Base-by-base conservation (phyloP, 92 coral and sea anemone species). In the Phenganax marumi region DNA sequence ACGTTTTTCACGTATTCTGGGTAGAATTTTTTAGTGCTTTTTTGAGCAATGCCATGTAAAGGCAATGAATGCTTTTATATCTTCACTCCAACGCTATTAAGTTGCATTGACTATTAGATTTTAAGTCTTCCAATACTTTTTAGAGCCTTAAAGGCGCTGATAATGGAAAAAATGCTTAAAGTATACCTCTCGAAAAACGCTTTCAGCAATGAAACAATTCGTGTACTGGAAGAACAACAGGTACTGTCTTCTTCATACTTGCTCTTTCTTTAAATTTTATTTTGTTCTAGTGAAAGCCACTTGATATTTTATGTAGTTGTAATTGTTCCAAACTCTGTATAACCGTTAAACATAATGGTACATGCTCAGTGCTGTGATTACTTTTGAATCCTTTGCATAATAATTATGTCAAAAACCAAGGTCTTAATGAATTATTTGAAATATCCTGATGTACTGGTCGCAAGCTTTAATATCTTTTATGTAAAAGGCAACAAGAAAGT, bases 141-240 rank as follows among this genome's bases (percentile, higher is more conserved):
- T 58, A 58, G 21, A 58, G 18, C 17, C 65, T 58, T 58, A 58
- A 58, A 58, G 1, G 21, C 22, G 22, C 65, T 58, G 65, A 58
- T 58, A 33, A 58, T 58, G 65, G 65, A 58, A 58, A 14, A 58
- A 58, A 14, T 3, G 7, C 65, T 58, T 1, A 0, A 58, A 58
- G 65, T 3, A 16, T 58, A 58, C 65, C 65, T 58, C 65, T 58
- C 14, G 21, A 14, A 58, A 14, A 58, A 58, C 21, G 65, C 22
- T 23, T 23, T 58, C 65, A 58, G 65, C 14, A 21, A 14, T 58
- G 65, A 58, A 58, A 58, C 18, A 58, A 58, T 58, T 58, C 65
- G 65, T 14, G 65, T 58, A 58, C 65, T 58, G 21, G 22, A 58
- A 58, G 21, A 58, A 58, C 21, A 58, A 58, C 65, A 58, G 65